A percentile compares a stretch with the other conserved stretches of the same genome.
These are phyloP conservation scores for Gobio gobio DNA, from an alignment of 2,113 vertebrate genomes.

Conservation along the genomic window DNA sequence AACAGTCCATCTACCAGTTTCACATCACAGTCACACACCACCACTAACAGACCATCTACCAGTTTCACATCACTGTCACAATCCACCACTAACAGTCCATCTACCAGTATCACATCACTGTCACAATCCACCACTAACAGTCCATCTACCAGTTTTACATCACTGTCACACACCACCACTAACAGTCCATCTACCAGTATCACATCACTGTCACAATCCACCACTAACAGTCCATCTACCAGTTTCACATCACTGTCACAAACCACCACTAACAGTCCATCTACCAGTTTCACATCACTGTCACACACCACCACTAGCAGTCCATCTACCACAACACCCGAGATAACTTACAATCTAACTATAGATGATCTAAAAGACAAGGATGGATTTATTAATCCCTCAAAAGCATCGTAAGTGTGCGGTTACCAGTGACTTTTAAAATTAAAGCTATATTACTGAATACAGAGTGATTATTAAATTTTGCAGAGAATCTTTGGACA, in stretches of 20 bases:
- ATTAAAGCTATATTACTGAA: background rate
- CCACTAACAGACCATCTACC: accelerated
- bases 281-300: no score
- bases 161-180: no score
- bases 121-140: background rate
- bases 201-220: no score
- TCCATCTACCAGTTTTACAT: background rate
- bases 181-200: no score
- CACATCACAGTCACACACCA: background rate
- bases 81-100: accelerated
- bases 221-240: no score
- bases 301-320: no score
- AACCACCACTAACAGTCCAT: no score
- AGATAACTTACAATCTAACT: no score
- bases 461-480: background rate
- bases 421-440: background rate
- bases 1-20: accelerated
- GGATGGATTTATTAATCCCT: background rate
- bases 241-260: no score
- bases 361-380: background rate
- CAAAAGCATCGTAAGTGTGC: background rate
- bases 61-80: accelerated
- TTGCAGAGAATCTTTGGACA: background rate
- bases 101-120: background rate
- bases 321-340: no score